Base-by-base conservation (phyloP, 1,140 invertebrate species). In the Zophobas morio region DNA sequence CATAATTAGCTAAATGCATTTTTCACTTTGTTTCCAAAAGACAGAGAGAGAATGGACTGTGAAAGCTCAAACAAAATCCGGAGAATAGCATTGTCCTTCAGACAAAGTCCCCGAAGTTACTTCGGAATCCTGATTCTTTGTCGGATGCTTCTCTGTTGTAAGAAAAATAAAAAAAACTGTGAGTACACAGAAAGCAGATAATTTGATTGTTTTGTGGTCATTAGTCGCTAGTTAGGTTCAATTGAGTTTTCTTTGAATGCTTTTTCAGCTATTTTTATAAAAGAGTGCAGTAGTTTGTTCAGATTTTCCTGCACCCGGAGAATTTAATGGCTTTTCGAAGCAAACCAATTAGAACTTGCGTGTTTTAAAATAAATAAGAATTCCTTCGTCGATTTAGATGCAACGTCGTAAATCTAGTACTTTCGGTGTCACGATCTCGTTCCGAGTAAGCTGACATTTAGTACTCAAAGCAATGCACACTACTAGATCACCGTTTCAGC, bases 191-290 rank as follows among this genome's bases (percentile, higher is more conserved):
- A 39, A 66, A 66, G 8, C 39, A 20, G 60, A 66, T 66, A 66
- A 66, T 66, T 66, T 66, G 37, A 66, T 66, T 66, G 60, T 66
- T 66, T 66, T 66, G 60, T 66, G 42, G 60, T 66, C 60, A 66
- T 66, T 66, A 66, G 60, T 20, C 60, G 60, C 39, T 46, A 66
- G 60, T 66, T 40, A 32, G 20, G 39, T 42, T 33, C 60, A 66
- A 66, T 66, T 66, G 60, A 66, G 42, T 66, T 42, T 66, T 66
- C 42, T 39, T 36, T 20, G 4, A 32, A 47, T 66, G 20, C 39
- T 2, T 3, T 46, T 66, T 66, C 60, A 40, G 60, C 37, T 32
- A 1, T 66, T 66, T 66, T 66, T 66, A 8, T 1, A 42, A 46
- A 40, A 66, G n/a, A 20, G 57, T 36, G 6, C 6, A 39, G 49